A percentile compares a stretch with the other conserved stretches of the same genome.
Evolutionary conservation across 64 coral and sea anemone species (phyloP).

Genomic region (Actinia tenebrosa): DNA sequence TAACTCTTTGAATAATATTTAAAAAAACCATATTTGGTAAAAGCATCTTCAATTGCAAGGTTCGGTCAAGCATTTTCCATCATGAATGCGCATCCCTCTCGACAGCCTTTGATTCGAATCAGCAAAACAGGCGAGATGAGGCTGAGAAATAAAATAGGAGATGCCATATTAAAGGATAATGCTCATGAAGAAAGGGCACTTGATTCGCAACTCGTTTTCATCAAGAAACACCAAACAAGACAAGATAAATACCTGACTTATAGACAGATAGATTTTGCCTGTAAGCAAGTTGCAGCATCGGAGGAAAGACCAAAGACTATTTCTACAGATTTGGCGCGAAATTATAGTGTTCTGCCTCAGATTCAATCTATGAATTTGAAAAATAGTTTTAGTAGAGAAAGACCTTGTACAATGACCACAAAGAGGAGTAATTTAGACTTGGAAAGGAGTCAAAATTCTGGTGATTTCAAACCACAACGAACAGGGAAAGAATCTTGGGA

Average conservation of each 20-base stretch:
- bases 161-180: slow-evolving; percentile 78
- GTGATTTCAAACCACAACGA: not conserved
- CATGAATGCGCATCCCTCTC: not conserved
- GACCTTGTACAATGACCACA: not conserved
- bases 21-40: too few species aligned
- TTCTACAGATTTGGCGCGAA: not conserved
- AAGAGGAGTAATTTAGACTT: not conserved
- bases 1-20: too few species aligned
- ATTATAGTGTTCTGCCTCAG: slow-evolving; percentile 37
- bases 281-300: slow-evolving; percentile 56
- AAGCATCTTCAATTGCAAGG: too few species aligned
- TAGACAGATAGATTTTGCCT: slow-evolving; percentile 79
- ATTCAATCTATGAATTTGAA: slow-evolving; percentile 8
- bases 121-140: slow-evolving; percentile 92
- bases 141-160: slow-evolving; percentile 73
- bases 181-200: slow-evolving; percentile 83
- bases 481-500: slow-evolving; percentile 45
- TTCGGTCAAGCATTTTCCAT: not conserved
- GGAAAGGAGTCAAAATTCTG: not conserved
- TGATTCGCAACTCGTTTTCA: slow-evolving; percentile 43
- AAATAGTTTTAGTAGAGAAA: not conserved
- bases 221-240: slow-evolving; percentile 57
- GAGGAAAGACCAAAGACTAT: slow-evolving; percentile 72
- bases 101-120: slow-evolving; percentile 4
- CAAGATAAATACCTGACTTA: slow-evolving; percentile 89